phyloP scores from a whole-genome alignment of 1,140 invertebrate species.

The Sarcophaga bullata region DNA sequence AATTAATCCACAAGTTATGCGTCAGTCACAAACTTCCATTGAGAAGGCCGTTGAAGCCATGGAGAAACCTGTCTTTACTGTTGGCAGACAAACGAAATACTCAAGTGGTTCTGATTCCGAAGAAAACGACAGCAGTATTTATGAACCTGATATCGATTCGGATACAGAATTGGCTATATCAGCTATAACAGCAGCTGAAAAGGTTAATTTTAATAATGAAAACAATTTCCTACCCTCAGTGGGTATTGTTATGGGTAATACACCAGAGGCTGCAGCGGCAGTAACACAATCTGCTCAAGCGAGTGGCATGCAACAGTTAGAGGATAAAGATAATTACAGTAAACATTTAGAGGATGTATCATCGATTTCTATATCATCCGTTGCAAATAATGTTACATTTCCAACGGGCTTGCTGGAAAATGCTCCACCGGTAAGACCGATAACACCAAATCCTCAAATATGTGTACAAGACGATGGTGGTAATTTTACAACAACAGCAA shows the following conservation, averaged over 20 bases:
- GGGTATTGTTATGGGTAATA: slow-evolving; percentile 73
- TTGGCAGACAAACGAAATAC: slow-evolving; percentile 49
- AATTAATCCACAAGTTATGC: slow-evolving; percentile 59
- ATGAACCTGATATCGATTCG: slow-evolving; percentile 65
- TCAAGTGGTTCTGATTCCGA: slow-evolving; percentile 67
- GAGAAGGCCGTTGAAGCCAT: slow-evolving; percentile 53
- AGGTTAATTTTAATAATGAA: slow-evolving; percentile 55
- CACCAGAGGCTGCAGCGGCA: slow-evolving; percentile 33
- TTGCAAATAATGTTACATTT: slow-evolving; percentile 71
- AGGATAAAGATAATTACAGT: slow-evolving; percentile 65
- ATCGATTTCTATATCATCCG: slow-evolving; percentile 67
- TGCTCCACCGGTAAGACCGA: slow-evolving; percentile 56
- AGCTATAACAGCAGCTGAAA: slow-evolving; percentile 48
- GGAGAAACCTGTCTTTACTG: slow-evolving; percentile 55
- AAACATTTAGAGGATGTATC: slow-evolving; percentile 66
- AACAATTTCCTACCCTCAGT: slow-evolving; percentile 73
- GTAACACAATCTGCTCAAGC: slow-evolving; percentile 48
- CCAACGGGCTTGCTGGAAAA: slow-evolving; percentile 64
- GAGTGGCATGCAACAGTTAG: slow-evolving; percentile 53
- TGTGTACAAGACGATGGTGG: slow-evolving; percentile 55
- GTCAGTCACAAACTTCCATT: slow-evolving; percentile 49
- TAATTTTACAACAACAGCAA: background rate
- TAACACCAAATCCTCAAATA: slow-evolving; percentile 74
- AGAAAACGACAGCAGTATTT: slow-evolving; percentile 68
- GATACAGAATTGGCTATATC: slow-evolving; percentile 52